A percentile compares a stretch with the other conserved stretches of the same genome.
These are phyloP conservation scores for Spisula solida DNA, from an alignment of 2,888 invertebrate species.

Conservation along the genomic window DNA sequence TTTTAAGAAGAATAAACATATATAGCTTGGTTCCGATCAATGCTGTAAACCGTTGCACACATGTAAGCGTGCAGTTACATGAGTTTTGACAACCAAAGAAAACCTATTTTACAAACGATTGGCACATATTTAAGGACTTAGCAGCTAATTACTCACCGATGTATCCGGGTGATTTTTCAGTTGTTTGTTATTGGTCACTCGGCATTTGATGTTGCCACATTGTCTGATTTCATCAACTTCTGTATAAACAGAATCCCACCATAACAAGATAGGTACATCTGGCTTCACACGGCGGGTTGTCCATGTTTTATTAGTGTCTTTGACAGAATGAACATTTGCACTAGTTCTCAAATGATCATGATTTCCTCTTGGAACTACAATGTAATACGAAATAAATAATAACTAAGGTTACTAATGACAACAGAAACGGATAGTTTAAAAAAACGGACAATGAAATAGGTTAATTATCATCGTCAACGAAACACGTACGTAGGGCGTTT, in stretches of 20 bases:
- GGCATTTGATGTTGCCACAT: conserved; percentile 59
- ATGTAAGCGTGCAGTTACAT: too few species aligned
- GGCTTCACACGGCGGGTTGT: conserved; percentile 5
- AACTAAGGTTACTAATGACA: too few species aligned
- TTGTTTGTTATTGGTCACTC: conserved; percentile 60
- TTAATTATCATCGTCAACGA: too few species aligned
- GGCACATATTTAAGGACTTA: too few species aligned
- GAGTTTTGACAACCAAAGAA: too few species aligned
- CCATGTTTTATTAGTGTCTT: neutral
- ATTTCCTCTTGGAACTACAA: neutral
- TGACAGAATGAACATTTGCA: neutral
- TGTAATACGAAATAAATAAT: neutral
- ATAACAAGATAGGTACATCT: conserved; percentile 63
- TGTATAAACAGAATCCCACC: conserved; percentile 71
- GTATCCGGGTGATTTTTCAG: conserved; percentile 56
- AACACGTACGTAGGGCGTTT: too few species aligned
- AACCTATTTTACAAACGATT: too few species aligned
- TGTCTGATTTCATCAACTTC: conserved; percentile 61
- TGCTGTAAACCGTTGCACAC: too few species aligned
- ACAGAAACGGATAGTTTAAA: too few species aligned
- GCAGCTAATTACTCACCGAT: conserved; percentile 2
- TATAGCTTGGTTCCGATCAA: too few species aligned
- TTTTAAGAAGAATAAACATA: too few species aligned
- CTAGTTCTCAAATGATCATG: neutral
- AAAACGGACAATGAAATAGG: too few species aligned